Conservation (phyloP, 2,113 vertebrate species). For the Cacatua alba region DNA sequence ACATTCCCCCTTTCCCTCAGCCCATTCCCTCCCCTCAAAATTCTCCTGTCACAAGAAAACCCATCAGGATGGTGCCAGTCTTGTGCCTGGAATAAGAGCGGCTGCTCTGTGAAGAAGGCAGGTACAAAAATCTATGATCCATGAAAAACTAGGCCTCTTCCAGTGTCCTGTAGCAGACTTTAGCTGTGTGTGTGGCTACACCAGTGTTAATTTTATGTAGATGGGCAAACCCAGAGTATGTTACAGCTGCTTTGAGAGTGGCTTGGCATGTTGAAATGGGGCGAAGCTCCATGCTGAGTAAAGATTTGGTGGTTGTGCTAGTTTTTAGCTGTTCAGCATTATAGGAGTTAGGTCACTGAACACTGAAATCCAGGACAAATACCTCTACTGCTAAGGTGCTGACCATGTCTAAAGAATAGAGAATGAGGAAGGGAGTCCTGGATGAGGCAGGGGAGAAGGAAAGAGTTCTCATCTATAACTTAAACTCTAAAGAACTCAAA, state of each 20-base stretch:
- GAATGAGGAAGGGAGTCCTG: background rate
- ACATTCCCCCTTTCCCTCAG: background rate
- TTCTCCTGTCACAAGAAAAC: background rate
- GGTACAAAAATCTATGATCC: background rate
- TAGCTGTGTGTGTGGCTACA: background rate
- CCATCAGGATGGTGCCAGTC: background rate
- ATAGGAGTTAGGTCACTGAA: background rate
- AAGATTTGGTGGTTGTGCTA: background rate
- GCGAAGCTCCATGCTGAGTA: background rate
- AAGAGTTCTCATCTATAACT: constrained; percentile 11
- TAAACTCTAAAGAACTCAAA: background rate
- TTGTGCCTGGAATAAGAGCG: background rate
- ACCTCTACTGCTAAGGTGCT: background rate
- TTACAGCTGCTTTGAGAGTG: background rate
- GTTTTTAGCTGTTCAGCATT: background rate
- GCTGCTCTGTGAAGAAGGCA: background rate
- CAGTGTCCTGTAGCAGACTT: background rate
- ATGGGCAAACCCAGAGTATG: background rate
- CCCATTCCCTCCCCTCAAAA: background rate
- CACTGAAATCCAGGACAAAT: background rate
- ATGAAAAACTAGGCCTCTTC: background rate
- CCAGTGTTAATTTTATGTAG: background rate
- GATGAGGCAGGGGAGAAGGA: background rate
- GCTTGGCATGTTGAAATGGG: background rate
- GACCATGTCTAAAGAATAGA: background rate